phyloP scores from a whole-genome alignment of 2,113 vertebrate species.

The Clupea harengus region DNA sequence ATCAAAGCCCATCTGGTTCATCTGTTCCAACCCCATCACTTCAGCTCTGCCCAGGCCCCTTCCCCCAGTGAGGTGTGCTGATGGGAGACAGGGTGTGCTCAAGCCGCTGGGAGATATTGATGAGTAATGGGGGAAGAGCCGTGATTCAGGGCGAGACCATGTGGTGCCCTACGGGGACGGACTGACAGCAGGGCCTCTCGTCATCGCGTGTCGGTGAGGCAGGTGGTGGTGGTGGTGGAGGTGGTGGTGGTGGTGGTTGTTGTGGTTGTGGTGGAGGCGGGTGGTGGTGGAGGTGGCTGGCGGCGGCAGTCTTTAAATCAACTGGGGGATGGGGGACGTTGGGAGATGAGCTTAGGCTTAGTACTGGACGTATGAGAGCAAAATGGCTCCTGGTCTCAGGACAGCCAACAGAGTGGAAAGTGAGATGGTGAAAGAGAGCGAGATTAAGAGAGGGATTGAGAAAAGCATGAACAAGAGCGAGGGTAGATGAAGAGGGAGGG shows the following conservation, averaged over 20 bases:
- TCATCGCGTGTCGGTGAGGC: not conserved
- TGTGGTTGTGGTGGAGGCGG: too few relatives aligned
- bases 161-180: constrained; percentile 1
- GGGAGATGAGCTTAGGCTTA: not conserved
- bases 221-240: not conserved
- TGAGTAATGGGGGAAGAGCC: not conserved
- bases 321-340: not conserved
- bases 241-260: too few relatives aligned
- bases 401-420: not conserved
- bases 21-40: constrained; percentile 38
- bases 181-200: not conserved
- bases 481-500: not conserved
- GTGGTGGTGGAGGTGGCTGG: not conserved
- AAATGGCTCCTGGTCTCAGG: not conserved
- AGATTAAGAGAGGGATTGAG: not conserved
- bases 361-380: not conserved
- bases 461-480: not conserved
- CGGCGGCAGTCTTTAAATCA: not conserved
- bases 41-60: constrained; percentile 20
- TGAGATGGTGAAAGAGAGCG: not conserved
- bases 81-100: not conserved
- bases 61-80: not conserved
- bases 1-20: constrained; percentile 34
- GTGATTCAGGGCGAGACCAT: constrained; percentile 13
- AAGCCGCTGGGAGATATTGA: constrained; percentile 5